A percentile compares a stretch with the other conserved stretches of the same genome.
These are phyloP conservation scores for Lithophane leautieri DNA, from an alignment of 2,888 invertebrate species.

Conservation along the genomic window DNA sequence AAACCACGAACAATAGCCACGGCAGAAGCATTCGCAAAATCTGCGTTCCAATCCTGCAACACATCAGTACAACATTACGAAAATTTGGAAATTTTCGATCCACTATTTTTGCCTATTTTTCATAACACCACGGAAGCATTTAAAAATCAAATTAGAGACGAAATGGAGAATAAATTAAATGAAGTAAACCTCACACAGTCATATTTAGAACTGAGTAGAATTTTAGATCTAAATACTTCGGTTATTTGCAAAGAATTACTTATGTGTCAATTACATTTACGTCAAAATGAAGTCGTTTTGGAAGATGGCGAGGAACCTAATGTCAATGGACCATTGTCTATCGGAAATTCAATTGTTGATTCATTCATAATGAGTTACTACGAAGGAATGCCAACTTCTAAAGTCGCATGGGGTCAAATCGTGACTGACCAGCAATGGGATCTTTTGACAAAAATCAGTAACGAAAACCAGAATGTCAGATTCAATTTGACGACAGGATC, in stretches of 20 bases:
- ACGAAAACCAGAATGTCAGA: slow-evolving; percentile 76
- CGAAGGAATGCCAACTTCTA: slow-evolving; percentile 74
- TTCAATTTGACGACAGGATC: slow-evolving; percentile 75
- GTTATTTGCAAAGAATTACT: slow-evolving; percentile 71
- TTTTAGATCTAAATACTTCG: slow-evolving; percentile 77
- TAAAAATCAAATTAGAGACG: slow-evolving; percentile 65
- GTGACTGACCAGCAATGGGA: slow-evolving; percentile 72
- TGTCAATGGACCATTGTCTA: slow-evolving; percentile 74
- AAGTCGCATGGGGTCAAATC: slow-evolving; percentile 83
- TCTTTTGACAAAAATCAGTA: slow-evolving; percentile 72
- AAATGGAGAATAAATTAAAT: slow-evolving; percentile 75
- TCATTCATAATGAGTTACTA: slow-evolving; percentile 83
- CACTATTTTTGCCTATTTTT: slow-evolving; percentile 76
- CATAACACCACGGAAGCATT: slow-evolving; percentile 70
- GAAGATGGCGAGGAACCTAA: slow-evolving; percentile 76
- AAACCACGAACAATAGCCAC: slow-evolving; percentile 78
- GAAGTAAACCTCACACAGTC: slow-evolving; percentile 69
- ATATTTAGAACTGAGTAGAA: slow-evolving; percentile 73
- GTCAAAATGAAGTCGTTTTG: slow-evolving; percentile 68
- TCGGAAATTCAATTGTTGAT: slow-evolving; percentile 77
- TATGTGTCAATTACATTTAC: slow-evolving; percentile 75
- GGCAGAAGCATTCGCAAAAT: slow-evolving; percentile 75
- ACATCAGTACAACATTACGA: slow-evolving; percentile 71
- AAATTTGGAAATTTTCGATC: slow-evolving; percentile 74
- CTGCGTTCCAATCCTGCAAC: slow-evolving; percentile 79